A percentile compares a stretch with the other conserved stretches of the same genome.
These are phyloP conservation scores for Trissolcus japonicus DNA, from an alignment of 2,888 invertebrate genomes.

Conservation along the genomic window DNA sequence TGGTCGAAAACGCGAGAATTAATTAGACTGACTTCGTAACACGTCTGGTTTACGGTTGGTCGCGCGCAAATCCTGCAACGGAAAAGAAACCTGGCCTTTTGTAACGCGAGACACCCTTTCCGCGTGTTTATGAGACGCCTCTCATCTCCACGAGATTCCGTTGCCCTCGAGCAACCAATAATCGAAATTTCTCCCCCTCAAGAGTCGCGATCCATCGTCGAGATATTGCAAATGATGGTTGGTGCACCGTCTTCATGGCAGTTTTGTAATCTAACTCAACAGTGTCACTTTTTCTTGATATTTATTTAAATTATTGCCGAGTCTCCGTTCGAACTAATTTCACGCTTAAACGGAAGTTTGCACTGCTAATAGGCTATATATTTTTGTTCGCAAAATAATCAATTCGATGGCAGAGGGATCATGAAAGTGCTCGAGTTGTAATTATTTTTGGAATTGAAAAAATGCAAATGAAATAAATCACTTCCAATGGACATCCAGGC, in stretches of 20 bases:
- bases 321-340: not conserved
- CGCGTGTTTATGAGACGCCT: conserved; percentile 42
- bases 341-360: not conserved
- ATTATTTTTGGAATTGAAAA: too few species aligned
- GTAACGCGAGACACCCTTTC: conserved; percentile 38
- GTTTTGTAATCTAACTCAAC: conserved; percentile 15
- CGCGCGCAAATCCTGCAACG: conserved; percentile 10
- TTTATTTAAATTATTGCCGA: conserved; percentile 13
- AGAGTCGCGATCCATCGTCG: conserved; percentile 26
- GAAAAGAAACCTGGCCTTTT: conserved; percentile 22
- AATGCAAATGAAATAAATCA: too few species aligned
- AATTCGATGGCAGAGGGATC: too few species aligned
- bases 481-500: too few species aligned
- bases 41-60: conserved; percentile 58
- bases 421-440: too few species aligned
- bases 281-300: conserved; percentile 5
- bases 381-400: too few species aligned
- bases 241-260: not conserved
- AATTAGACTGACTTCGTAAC: conserved; percentile 68
- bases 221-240: conserved; percentile 30
- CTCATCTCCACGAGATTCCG: conserved; percentile 32
- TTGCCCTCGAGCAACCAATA: conserved; percentile 36
- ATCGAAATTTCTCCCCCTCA: conserved; percentile 43
- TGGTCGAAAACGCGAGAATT: conserved; percentile 68
- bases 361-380: not conserved